A percentile compares a stretch with the other conserved stretches of the same genome.
phyloP scores from a whole-genome alignment of 2,888 invertebrate species.

The Drosophila merina region DNA sequence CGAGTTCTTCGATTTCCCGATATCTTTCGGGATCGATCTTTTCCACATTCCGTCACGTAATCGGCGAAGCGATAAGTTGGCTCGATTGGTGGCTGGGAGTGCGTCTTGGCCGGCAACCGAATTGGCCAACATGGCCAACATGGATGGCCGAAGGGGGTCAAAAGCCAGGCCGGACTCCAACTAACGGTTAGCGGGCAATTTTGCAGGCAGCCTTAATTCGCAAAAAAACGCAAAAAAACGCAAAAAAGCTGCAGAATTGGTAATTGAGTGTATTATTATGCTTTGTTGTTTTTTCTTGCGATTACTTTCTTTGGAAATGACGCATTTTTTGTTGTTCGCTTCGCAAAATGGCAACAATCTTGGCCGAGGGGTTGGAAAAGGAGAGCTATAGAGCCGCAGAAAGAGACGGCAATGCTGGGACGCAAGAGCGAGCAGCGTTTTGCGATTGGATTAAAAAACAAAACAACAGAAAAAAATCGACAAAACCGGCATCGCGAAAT shows the following conservation, averaged over 20 bases:
- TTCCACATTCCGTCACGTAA: conserved; percentile 32
- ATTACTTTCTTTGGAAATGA: conserved; percentile 53
- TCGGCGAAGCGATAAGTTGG: conserved; percentile 7
- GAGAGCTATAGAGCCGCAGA: conserved; percentile 27
- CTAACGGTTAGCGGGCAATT: conserved; percentile 52
- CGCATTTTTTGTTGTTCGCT: conserved; percentile 45
- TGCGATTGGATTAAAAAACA: conserved; percentile 76
- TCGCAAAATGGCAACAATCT: conserved; percentile 72
- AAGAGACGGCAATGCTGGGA: conserved; percentile 29
- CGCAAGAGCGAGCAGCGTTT: conserved; percentile 60
- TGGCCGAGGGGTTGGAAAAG: background rate
- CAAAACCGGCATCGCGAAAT: conserved; percentile 53
- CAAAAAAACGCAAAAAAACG: conserved; percentile 22
- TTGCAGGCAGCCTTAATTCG: conserved; percentile 36
- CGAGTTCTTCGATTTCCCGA: background rate
- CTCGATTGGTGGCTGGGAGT: conserved; percentile 12
- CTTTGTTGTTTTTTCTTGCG: conserved; percentile 8
- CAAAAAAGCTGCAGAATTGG: conserved; percentile 11
- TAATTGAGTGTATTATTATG: conserved; percentile 62
- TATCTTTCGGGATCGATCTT: conserved; percentile 23
- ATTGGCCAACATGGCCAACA: conserved; percentile 27
- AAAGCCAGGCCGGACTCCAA: conserved; percentile 15
- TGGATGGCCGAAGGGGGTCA: conserved; percentile 22
- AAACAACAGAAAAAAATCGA: conserved; percentile 41
- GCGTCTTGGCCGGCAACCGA: background rate